phyloP scores from a whole-genome alignment of 2,113 vertebrate genomes.

The Budorcas taxicolor region DNA sequence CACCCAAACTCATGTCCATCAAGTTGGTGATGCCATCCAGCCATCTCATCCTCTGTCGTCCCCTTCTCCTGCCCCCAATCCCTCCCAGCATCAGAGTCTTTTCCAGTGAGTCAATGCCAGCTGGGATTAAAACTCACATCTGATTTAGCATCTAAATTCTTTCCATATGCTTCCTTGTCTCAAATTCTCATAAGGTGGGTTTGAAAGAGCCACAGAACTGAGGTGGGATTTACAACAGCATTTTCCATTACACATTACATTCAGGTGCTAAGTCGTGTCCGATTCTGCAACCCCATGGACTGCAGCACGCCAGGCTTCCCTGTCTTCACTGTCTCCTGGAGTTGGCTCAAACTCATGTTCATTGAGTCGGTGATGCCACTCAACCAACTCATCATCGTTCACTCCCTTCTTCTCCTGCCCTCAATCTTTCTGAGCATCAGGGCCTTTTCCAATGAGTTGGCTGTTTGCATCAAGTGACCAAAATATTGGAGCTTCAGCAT shows the following conservation, averaged over 20 bases:
- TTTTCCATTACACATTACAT: not conserved
- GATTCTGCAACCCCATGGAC: not conserved
- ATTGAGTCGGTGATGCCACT: not conserved
- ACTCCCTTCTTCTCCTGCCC: not conserved
- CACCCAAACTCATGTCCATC: too few relatives aligned
- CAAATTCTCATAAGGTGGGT: not conserved
- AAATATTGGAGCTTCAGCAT: not conserved
- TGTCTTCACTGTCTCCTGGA: not conserved
- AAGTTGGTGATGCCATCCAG: too few relatives aligned
- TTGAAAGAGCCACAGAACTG: not conserved
- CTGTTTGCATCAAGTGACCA: not conserved
- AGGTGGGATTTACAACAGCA: not conserved
- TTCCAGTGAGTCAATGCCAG: too few relatives aligned
- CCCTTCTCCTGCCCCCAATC: too few relatives aligned
- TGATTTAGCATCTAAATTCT: not conserved
- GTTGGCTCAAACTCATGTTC: not conserved
- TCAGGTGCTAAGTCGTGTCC: not conserved
- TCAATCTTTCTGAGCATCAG: not conserved
- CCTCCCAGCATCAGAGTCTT: too few relatives aligned
- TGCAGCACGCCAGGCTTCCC: not conserved
- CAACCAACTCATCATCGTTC: not conserved
- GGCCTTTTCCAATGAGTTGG: not conserved
- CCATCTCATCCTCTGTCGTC: too few relatives aligned
- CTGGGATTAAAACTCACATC: not conserved
- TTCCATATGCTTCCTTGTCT: not conserved